Evolutionary conservation across 2,113 vertebrate genomes (phyloP).

Genomic region (Sylvietta virens): DNA sequence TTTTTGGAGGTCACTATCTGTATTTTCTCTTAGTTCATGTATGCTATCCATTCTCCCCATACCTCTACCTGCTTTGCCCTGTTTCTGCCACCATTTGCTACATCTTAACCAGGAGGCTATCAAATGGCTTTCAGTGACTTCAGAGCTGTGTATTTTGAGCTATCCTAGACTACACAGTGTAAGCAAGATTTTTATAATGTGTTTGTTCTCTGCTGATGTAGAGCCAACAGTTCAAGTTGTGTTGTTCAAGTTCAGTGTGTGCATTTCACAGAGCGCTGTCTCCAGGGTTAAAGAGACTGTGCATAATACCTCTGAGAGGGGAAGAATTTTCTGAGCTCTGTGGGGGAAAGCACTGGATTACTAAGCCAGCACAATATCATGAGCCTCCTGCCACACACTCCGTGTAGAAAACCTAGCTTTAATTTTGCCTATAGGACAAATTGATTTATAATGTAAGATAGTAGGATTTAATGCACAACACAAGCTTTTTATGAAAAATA

Average conservation of each 20-base stretch:
- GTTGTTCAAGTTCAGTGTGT: too few species aligned
- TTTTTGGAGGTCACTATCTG: neutral
- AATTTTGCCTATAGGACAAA: neutral
- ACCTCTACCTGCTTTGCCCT: neutral
- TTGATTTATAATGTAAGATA: neutral
- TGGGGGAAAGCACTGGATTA: neutral
- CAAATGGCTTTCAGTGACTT: neutral
- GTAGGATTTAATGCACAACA: neutral
- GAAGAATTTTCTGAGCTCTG: neutral
- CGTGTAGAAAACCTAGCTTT: neutral
- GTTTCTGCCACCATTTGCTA: neutral
- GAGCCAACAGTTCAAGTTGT: neutral
- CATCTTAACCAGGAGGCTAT: neutral
- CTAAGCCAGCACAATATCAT: neutral
- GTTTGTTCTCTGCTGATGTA: neutral
- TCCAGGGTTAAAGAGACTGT: neutral
- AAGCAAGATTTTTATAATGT: neutral
- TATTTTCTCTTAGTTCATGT: neutral
- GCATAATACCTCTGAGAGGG: neutral
- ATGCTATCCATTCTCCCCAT: neutral
- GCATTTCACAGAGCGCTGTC: neutral
- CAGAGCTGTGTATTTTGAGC: neutral
- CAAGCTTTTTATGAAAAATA: neutral
- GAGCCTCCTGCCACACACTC: neutral
- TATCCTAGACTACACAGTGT: neutral